Conservation (phyloP, 2,113 vertebrate species). For the Actinemys pallida region DNA sequence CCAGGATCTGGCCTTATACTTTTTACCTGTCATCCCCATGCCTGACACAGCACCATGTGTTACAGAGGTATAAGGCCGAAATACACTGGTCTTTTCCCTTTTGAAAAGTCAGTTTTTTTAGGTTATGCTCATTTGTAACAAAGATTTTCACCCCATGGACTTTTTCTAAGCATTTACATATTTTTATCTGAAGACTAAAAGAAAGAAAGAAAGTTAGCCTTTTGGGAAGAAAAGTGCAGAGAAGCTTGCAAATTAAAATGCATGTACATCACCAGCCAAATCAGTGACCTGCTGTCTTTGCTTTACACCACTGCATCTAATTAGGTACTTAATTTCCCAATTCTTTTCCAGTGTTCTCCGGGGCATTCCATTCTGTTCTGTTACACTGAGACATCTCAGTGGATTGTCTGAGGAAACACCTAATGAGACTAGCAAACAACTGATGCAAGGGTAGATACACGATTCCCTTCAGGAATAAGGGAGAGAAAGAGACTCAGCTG, state of each 20-base stretch:
- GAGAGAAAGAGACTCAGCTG: neutral
- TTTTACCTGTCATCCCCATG: neutral
- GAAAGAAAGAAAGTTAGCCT: conserved; percentile 39
- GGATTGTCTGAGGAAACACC: neutral
- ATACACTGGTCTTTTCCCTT: neutral
- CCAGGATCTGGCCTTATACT: neutral
- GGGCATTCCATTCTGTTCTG: neutral
- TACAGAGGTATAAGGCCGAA: conserved; percentile 46
- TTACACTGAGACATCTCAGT: neutral
- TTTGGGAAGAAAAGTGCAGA: conserved; percentile 54
- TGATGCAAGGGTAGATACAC: neutral
- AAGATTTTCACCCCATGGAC: conserved; percentile 55
- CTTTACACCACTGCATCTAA: neutral
- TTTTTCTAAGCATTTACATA: neutral
- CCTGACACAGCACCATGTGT: neutral
- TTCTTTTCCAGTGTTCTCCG: conserved; percentile 38
- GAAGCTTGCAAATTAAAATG: conserved; percentile 40
- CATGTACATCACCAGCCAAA: neutral
- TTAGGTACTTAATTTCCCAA: conserved; percentile 38
- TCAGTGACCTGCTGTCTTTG: neutral
- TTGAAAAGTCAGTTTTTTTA: conserved; percentile 46
- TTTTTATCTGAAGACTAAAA: conserved; percentile 55
- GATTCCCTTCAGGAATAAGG: neutral
- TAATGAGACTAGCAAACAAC: conserved; percentile 12
- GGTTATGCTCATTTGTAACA: neutral